Conservation (phyloP, 2,113 vertebrate species). For the Rhinogobius similis region DNA sequence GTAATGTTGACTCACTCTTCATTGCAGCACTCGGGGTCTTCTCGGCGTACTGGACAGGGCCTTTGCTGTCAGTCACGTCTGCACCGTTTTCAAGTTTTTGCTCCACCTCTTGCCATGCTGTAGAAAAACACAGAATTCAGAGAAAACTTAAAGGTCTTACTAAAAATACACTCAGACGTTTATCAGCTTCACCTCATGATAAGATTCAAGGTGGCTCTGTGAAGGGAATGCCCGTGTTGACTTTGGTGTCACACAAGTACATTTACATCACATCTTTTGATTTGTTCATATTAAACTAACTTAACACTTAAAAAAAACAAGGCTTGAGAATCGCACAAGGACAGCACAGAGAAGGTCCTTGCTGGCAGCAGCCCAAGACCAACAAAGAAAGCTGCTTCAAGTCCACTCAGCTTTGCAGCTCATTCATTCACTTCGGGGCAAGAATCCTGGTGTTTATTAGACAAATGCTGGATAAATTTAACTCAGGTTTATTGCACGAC, state of each 20-base stretch:
- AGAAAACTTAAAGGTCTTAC: background rate
- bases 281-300: background rate
- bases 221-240: background rate
- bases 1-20: conserved; percentile 80
- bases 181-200: conserved; percentile 2
- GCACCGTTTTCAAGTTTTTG: conserved; percentile 78
- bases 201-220: conserved; percentile 25
- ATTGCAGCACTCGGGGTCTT: conserved; percentile 82
- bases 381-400: conserved; percentile 21
- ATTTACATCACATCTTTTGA: background rate
- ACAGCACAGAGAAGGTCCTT: background rate
- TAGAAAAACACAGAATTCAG: background rate
- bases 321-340: conserved; percentile 16
- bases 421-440: conserved; percentile 3
- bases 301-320: background rate
- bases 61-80: conserved; percentile 62
- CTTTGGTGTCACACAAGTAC: background rate
- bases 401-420: conserved; percentile 11
- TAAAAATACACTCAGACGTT: conserved; percentile 1
- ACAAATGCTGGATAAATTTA: too few species aligned
- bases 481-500: too few species aligned
- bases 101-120: conserved; percentile 95
- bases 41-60: conserved; percentile 88
- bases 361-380: conserved; percentile 27
- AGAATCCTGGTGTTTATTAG: background rate